Percentiles rank a stretch among this genome's conserved stretches.
Evolutionary conservation across 1,140 invertebrate genomes (phyloP).

Genomic region (Metopolophium dirhodum): DNA sequence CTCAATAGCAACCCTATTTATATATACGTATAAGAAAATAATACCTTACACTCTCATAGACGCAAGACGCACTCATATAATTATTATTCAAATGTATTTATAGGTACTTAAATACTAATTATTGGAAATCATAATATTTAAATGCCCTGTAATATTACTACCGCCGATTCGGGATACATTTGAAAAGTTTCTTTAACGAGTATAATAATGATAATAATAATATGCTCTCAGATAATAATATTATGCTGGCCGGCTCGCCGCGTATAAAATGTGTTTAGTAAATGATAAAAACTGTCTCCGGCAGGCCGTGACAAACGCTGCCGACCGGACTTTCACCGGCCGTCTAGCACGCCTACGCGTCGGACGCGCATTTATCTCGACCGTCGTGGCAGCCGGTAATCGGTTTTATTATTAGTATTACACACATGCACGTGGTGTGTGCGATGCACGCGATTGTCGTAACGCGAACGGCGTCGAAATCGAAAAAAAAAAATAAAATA

Average conservation of each 20-base stretch:
- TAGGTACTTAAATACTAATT: background rate
- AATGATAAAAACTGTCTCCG: slow-evolving; percentile 30
- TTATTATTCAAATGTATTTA: background rate
- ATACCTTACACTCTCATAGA: too few species aligned
- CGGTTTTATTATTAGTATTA: background rate
- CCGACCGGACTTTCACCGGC: background rate
- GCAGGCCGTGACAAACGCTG: background rate
- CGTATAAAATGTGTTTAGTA: background rate
- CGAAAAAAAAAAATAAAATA: background rate
- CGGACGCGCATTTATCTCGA: background rate
- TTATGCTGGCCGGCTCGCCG: background rate
- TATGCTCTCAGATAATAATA: too few species aligned
- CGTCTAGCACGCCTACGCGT: background rate
- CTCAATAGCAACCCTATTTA: too few species aligned
- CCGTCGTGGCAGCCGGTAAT: background rate
- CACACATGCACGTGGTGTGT: background rate
- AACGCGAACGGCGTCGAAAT: background rate
- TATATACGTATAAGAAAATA: too few species aligned
- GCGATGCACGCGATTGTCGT: background rate
- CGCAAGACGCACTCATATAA: background rate
- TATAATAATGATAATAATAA: background rate
- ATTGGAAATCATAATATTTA: background rate
- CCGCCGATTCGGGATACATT: background rate
- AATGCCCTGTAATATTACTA: too few species aligned
- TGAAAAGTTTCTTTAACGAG: background rate